Conservation (phyloP, 53 echinoderm and acorn worm genomes). For the Crossaster papposus region DNA sequence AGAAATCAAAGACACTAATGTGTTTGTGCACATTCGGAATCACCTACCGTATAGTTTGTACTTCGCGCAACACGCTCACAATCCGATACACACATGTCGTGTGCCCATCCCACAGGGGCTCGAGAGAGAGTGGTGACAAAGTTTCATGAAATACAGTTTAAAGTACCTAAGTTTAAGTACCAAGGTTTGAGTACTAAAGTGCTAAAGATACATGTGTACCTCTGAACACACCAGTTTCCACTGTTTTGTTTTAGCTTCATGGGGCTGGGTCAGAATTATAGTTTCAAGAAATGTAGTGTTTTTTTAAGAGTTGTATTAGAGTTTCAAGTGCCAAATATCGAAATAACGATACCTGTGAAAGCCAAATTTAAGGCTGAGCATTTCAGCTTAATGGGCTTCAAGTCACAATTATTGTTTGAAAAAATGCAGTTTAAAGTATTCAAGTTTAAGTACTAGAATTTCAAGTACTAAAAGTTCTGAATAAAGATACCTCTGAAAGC, state of each 20-base stretch:
- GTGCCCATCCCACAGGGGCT: too few species aligned
- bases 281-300: too few species aligned
- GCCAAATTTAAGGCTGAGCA: conserved; percentile 94
- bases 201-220: conserved; percentile 53
- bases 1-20: too few species aligned
- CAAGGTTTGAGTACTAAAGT: neutral
- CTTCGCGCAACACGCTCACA: too few species aligned
- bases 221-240: conserved; percentile 92
- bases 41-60: too few species aligned
- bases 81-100: too few species aligned
- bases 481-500: conserved; percentile 83
- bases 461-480: neutral
- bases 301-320: too few species aligned
- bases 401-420: conserved; percentile 14
- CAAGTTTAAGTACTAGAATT: neutral
- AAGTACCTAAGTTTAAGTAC: neutral
- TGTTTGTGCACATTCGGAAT: too few species aligned
- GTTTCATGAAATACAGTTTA: neutral
- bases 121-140: too few species aligned
- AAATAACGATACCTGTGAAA: conserved; percentile 81
- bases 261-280: conserved; percentile 66
- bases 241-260: conserved; percentile 88
- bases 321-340: neutral
- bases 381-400: conserved; percentile 94
- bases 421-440: neutral